Evolutionary conservation across 2,113 vertebrate species (phyloP), one percentile per base, ranked within the genome.

Genomic region (Syngnathus scovelli): DNA sequence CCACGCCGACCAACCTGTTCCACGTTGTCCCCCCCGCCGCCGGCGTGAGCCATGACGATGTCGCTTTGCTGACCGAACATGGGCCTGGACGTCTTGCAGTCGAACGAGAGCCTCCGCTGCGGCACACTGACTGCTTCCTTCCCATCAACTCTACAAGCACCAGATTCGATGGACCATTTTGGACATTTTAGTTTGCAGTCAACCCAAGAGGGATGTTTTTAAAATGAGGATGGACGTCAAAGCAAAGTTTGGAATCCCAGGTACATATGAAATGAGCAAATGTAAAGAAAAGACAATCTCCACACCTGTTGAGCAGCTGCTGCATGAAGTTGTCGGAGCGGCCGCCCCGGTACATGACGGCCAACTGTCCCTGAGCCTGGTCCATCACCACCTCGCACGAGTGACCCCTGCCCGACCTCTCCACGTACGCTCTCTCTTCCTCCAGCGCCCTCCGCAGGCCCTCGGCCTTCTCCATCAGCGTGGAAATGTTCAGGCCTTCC

Each of bases 241-340:
- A 33, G 27, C 27, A 33, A 33, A 33, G 27, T 33, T 33, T 33
- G 27, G 27, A 33, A 23, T 23, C 23, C 23, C 23, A 23, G 23
- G 23, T 23, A 33, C 27, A 33, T 33, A 33, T 33, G 27, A 33
- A 33, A 33, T 33, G 27, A 33, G 27, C 27, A 33, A 3, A 33
- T 33, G 27, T 33, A 33, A 33, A 33, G 27, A 33, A 33, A 3
- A 33, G 27, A 33, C 27, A 33, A 33, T 33, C 27, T 33, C 27
- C 27, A 33, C 69, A 98, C 96, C 96, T 93, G 90, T 96, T 96
- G 0, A 98, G 90, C 69, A 98, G 91, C 88, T 98, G 96, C 44
- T 98, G 96, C 96, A 98, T 98, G 87, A 98, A 98, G 87, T 92
- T 95, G 78, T 98, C 94, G 0, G 95, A 94, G 5, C 94, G 93